Conservation (phyloP, 2,797 vertebrate species). For the Channa striata region DNA sequence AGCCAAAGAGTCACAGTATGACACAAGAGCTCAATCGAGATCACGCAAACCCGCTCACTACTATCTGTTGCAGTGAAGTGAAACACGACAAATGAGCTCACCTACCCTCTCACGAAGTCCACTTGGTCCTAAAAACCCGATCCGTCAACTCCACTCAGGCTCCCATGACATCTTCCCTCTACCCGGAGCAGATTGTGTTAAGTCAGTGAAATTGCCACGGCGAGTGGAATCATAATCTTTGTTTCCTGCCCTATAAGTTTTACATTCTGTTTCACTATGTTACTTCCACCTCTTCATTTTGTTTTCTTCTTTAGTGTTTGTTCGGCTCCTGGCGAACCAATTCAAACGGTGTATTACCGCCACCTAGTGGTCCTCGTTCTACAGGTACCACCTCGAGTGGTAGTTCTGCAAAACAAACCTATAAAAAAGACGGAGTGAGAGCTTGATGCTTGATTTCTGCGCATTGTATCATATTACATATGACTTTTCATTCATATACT, state of each 20-base stretch:
- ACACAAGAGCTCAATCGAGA: neutral
- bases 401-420: neutral
- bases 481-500: no score
- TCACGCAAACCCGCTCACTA: neutral
- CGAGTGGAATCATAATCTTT: neutral
- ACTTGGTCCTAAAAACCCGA: constrained; percentile 1
- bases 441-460: no score
- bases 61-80: neutral
- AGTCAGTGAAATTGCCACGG: neutral
- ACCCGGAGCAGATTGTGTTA: neutral
- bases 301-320: neutral
- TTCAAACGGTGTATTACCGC: neutral
- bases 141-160: constrained; percentile 17
- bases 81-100: constrained; percentile 1
- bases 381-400: neutral
- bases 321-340: no score
- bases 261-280: constrained; percentile 13
- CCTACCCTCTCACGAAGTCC: constrained; percentile 23
- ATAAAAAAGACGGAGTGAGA: no score
- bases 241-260: neutral
- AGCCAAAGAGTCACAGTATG: neutral
- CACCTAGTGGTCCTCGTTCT: neutral
- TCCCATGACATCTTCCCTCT: neutral
- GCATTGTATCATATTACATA: no score
- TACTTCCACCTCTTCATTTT: neutral